phyloP scores from a whole-genome alignment of 1,140 invertebrate species.

The Saccostrea cuccullata region DNA sequence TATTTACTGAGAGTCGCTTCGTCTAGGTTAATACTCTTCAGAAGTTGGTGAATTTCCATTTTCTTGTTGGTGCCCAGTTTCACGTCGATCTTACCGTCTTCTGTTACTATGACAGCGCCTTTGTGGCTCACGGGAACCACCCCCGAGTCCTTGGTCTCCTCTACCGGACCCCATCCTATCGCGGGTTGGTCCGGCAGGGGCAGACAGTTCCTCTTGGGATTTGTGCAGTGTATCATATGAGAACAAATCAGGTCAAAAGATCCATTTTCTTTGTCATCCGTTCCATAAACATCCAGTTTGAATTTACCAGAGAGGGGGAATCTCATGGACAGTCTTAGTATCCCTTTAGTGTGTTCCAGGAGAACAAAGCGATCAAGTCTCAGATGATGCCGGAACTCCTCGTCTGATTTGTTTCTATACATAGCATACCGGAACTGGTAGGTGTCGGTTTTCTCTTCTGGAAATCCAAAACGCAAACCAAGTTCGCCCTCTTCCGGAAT shows the following conservation, averaged over 20 bases:
- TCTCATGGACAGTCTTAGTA: slow-evolving; percentile 66
- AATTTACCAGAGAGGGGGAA: slow-evolving; percentile 73
- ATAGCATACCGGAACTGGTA: slow-evolving; percentile 37
- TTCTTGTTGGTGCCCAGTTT: slow-evolving; percentile 67
- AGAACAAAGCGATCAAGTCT: slow-evolving; percentile 72
- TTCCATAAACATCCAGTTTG: slow-evolving; percentile 75
- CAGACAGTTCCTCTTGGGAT: slow-evolving; percentile 66
- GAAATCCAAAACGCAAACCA: neutral
- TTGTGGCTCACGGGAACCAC: slow-evolving; percentile 71
- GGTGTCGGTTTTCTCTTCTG: slow-evolving; percentile 36
- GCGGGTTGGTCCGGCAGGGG: slow-evolving; percentile 73
- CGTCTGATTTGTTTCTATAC: slow-evolving; percentile 39
- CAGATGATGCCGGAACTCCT: slow-evolving; percentile 39
- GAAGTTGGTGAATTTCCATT: slow-evolving; percentile 68
- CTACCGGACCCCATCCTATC: slow-evolving; percentile 74
- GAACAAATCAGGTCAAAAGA: slow-evolving; percentile 73
- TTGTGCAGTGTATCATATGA: slow-evolving; percentile 72
- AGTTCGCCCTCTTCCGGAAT: slow-evolving; percentile 31
- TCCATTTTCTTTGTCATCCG: slow-evolving; percentile 68
- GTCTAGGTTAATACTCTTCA: slow-evolving; percentile 71
- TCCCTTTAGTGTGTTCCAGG: slow-evolving; percentile 69
- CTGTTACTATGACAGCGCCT: slow-evolving; percentile 67
- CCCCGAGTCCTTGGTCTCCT: slow-evolving; percentile 68
- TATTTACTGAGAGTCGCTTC: slow-evolving; percentile 72
- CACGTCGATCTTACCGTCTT: slow-evolving; percentile 72